These are phyloP conservation scores for Vanacampus margaritifer DNA, from an alignment of 2,113 vertebrate genomes.

Conservation along the genomic window DNA sequence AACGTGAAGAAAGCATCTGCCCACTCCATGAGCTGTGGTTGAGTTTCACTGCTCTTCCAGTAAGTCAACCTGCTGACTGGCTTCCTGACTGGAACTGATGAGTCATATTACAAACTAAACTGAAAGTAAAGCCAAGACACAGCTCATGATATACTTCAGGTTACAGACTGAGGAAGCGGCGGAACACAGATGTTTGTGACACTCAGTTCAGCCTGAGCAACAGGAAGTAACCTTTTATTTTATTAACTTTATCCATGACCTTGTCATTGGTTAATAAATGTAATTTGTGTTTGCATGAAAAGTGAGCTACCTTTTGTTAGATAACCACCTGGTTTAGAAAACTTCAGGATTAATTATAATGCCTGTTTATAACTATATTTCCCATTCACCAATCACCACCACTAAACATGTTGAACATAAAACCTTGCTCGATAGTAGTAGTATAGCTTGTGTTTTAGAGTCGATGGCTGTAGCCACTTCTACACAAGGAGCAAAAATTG, in stretches of 20 bases:
- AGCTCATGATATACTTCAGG: not conserved
- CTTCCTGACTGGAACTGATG: constrained; percentile 52
- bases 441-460: not conserved
- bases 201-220: constrained; percentile 20
- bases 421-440: not conserved
- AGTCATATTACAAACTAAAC: constrained; percentile 45
- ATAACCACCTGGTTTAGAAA: not conserved
- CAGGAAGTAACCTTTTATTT: no score
- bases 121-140: constrained; percentile 40
- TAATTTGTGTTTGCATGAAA: not conserved
- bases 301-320: not conserved
- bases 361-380: not conserved
- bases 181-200: not conserved
- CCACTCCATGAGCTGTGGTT: not conserved
- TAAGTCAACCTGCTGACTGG: constrained; percentile 42
- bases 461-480: not conserved
- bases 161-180: constrained; percentile 24
- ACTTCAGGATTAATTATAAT: not conserved
- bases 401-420: not conserved
- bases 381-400: not conserved
- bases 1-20: not conserved
- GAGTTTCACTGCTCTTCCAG: constrained; percentile 44
- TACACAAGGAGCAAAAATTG: not conserved
- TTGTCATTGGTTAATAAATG: not conserved
- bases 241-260: not conserved